Base-by-base conservation (phyloP, 2,113 vertebrate genomes). In the Chloroceryle aenea region DNA sequence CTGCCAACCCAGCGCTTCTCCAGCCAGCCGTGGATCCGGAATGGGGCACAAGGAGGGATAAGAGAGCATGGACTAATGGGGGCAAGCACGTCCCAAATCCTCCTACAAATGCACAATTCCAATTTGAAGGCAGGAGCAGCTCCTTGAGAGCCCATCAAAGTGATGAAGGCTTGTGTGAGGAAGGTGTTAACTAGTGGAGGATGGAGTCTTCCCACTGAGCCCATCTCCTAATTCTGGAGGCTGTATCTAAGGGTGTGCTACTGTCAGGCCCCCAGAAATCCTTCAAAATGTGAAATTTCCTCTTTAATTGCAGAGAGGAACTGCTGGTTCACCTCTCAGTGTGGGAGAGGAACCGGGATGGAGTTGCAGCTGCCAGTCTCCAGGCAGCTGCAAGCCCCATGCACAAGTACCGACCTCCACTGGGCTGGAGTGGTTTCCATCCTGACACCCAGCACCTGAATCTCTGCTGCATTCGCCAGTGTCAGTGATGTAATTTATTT, bases 91-190 rank as follows among this genome's bases (percentile, higher is more conserved):
- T 42, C 20, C 45, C 48, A 66, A 48, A 8, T 7, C 22, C 1
- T 12, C 0, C 66, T 62, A 42, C 2, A 26, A n/a, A 15, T 17
- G n/a, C 36, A 38, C 43, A 15, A 2, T 26, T 14, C 12, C 0
- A 3, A 55, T 71, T 32, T 63, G 25, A 81, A 69, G 47, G 21
- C 36, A 32, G n/a, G 23, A 72, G 22, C 47, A 18, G 43, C 22
- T 66, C 45, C 43, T 36, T 42, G 64, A 15, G 26, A 84, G 45
- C 22, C 45, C 30, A 7, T 38, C 42, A 23, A 17, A 17, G 16
- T 8, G 36, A 10, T 2, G 1, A 14, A 29, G 53, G n/a, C 23
- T 58, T 17, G 6, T 10, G 55, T 13, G 38, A 47, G 42, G 62
- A 26, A 40, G 40, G 21, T 1, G 0, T 73, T 42, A 14, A 34